Base-by-base conservation (phyloP, 1,140 invertebrate genomes). In the Anastatus disparis region DNA sequence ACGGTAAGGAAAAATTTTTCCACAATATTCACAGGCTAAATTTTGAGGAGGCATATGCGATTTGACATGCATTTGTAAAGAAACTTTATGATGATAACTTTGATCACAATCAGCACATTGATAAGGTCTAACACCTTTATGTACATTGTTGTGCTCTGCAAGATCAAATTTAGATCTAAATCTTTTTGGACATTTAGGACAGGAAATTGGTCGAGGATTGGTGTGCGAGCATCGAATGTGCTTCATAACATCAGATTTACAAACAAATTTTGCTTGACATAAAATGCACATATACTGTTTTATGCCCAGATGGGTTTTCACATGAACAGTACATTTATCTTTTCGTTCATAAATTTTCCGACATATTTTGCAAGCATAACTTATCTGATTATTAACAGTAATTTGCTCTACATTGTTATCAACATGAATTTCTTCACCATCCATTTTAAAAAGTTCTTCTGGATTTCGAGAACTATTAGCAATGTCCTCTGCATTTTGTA, bases 221-320 rank as follows among this genome's bases (percentile, higher is more conserved):
- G 84, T 86, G 40, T 86, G 85, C 3, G 85, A 85, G 29, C 84
- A 86, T 48, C 85, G 74, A 6, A 86, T 86, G 31, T 86, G 85
- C 40, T 86, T 86, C 84, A 86, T 85, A 2, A 86, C 85, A 48
- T 86, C 85, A 1, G 84, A 85, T 48, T 86, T 86, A 50, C 85
- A 86, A 12, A 86, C 85, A 48, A 86, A 85, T 67, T 83, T 85
- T 1, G 83, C 84, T 12, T 81, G 80, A 68, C 92, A 93, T 6
- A 91, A 81, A 52, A 90, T 89, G 75, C 92, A 93, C 1, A 90
- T 82, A 74, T 89, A 93, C 46, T 92, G 90, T 67, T 92, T 93
- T 26, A 91, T 84, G 0, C 90, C 90, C 0, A 89, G 85, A 76
- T 93, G 92, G 0, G 91, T 93, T 52, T 91, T 89, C 64, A 92